phyloP scores from a whole-genome alignment of 2,888 invertebrate genomes.

The Bugulina stolonifera region DNA sequence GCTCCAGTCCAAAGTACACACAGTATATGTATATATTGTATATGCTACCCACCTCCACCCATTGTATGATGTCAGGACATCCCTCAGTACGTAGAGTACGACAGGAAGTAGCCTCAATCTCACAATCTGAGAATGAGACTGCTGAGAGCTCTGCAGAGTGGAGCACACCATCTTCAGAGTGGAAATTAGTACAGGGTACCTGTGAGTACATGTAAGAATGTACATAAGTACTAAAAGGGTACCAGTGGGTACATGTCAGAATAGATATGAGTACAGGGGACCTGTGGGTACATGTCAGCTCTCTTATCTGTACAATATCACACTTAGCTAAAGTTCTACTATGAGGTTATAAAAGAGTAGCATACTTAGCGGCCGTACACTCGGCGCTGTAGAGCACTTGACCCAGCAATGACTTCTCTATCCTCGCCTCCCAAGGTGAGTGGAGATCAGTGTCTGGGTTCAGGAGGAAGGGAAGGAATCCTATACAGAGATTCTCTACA shows the following conservation, averaged over 20 bases:
- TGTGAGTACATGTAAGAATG: neutral
- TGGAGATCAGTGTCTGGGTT: neutral
- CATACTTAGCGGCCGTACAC: neutral
- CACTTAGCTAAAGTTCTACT: too few species aligned
- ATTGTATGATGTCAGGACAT: neutral
- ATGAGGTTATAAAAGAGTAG: too few species aligned
- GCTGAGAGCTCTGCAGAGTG: neutral
- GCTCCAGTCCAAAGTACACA: too few species aligned
- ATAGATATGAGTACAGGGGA: neutral
- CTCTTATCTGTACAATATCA: too few species aligned
- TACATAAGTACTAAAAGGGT: neutral
- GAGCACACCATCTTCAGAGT: neutral
- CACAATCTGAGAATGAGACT: neutral
- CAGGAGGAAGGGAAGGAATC: neutral
- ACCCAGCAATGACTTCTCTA: slow-evolving; percentile 19
- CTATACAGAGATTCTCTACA: neutral
- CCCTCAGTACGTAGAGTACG: neutral
- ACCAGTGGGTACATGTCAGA: too few species aligned
- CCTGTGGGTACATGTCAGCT: too few species aligned
- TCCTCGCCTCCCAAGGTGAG: neutral
- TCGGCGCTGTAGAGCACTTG: slow-evolving; percentile 16
- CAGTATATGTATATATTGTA: too few species aligned
- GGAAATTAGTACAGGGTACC: slow-evolving; percentile 17
- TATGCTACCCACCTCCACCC: slow-evolving; percentile 21
- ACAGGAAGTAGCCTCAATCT: slow-evolving; percentile 8